Evolutionary conservation across 2,113 vertebrate species (phyloP).

Genomic region (Spheniscus mendiculus): DNA sequence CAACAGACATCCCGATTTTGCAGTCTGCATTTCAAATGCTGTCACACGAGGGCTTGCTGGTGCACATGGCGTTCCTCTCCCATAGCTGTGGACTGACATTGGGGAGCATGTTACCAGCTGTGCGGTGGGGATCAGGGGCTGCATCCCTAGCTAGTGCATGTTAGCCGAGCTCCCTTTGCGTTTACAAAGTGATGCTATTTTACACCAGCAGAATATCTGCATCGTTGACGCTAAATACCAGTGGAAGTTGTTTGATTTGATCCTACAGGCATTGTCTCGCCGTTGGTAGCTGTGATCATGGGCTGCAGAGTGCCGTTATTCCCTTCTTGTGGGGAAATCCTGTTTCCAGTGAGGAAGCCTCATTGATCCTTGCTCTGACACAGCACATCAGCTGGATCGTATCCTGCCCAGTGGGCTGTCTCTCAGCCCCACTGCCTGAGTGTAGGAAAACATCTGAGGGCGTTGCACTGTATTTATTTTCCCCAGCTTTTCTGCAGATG

Average conservation of each 20-base stretch:
- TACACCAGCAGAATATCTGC: neutral
- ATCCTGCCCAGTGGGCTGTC: neutral
- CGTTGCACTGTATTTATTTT: neutral
- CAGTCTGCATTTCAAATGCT: neutral
- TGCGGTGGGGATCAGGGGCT: neutral
- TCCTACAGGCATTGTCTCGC: neutral
- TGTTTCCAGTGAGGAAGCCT: neutral
- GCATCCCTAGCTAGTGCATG: neutral
- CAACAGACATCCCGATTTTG: neutral
- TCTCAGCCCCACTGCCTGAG: neutral
- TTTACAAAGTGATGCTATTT: neutral
- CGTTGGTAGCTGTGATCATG: neutral
- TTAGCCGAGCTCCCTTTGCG: fast-evolving
- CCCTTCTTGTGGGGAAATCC: neutral
- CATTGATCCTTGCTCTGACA: neutral
- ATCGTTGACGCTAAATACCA: neutral
- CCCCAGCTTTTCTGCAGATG: conserved; percentile 6
- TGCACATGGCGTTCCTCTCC: neutral
- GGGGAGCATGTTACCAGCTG: neutral
- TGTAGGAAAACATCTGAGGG: neutral
- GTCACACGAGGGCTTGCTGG: neutral
- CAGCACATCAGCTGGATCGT: neutral
- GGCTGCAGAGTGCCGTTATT: neutral
- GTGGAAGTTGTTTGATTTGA: neutral
- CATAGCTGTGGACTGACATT: fast-evolving